Percentiles rank a stretch among this genome's conserved stretches.
phyloP scores from a whole-genome alignment of 2,113 vertebrate genomes.

The Tragelaphus strepsiceros region DNA sequence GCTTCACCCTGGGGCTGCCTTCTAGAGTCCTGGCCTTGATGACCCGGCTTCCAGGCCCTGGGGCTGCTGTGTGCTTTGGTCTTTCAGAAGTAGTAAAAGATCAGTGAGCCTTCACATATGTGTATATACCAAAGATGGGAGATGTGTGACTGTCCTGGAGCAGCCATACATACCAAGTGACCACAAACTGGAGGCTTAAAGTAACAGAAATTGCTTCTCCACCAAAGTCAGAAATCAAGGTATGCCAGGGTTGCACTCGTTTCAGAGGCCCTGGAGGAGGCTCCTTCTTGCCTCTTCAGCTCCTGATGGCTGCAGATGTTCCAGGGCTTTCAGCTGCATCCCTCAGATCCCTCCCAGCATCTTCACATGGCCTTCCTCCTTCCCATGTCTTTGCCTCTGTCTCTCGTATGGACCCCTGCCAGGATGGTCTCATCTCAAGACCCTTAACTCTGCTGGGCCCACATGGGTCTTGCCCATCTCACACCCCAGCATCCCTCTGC shows the following conservation, averaged over 20 bases:
- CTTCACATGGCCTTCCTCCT: not conserved
- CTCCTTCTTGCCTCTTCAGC: not conserved
- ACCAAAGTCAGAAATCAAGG: accelerated
- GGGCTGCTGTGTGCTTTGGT: not conserved
- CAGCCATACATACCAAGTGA: not conserved
- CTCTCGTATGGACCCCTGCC: accelerated
- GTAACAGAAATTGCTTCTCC: not conserved
- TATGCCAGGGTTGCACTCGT: accelerated
- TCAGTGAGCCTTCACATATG: accelerated
- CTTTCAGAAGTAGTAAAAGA: not conserved
- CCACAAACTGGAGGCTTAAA: not conserved
- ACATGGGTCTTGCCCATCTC: accelerated
- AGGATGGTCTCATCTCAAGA: not conserved
- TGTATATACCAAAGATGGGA: too few species aligned
- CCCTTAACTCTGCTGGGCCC: not conserved
- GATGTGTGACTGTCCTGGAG: accelerated
- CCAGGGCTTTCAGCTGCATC: accelerated
- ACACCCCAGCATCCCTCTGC: too few species aligned
- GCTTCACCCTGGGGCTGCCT: not conserved
- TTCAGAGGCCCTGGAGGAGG: accelerated
- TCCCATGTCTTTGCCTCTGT: accelerated
- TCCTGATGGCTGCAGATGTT: accelerated
- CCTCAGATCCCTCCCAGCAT: accelerated
- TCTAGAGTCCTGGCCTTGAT: too few species aligned
- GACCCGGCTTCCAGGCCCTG: accelerated